Base-by-base conservation (phyloP, 2,113 vertebrate species). In the Rhinoptilus africanus region DNA sequence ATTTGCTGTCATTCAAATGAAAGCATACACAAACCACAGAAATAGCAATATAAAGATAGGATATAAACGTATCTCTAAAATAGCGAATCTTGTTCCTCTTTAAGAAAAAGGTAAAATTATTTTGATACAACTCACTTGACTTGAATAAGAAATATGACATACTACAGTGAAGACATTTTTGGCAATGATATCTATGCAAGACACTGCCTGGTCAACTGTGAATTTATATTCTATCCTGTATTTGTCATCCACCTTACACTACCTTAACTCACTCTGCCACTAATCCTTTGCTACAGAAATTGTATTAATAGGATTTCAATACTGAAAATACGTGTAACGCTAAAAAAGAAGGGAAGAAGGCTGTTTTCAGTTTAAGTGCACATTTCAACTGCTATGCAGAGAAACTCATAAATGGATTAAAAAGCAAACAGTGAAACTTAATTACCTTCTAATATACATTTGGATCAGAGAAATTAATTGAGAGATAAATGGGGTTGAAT, bases 381-480 rank as follows among this genome's bases (percentile, higher is more conserved):
- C 27, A 37, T 89, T 95, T 96, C 74, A 85, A 32, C 34, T 48
- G n/a, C 71, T 79, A 45, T 10, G 17, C 50, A 88, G 50, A 88
- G 50, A 77, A 94, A 78, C 7, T 15, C 57, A 81, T 20, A 87
- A 96, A 83, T 43, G 54, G 32, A 92, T 93, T 91, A 51, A 94
- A 76, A 83, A 84, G 59, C 54, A 67, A 93, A 71, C 14, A 50
- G 12, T 80, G 59, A 92, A 89, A 93, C 30, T 87, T 89, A 89
- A 91, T 89, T 85, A 85, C 21, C 76, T 87, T 89, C 81, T 89
- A 87, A 84, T 91, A 82, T 18, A 60, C 27, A 51, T 78, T 91
- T 87, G 43, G 28, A 85, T 94, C 27, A 87, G 34, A 75, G 19
- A 85, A 96, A 87, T 72, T 81, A 95, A 91, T 57, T 75, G 73